phyloP scores from a whole-genome alignment of 53 echinoderm and acorn worm genomes.

The Stichopus horrens region DNA sequence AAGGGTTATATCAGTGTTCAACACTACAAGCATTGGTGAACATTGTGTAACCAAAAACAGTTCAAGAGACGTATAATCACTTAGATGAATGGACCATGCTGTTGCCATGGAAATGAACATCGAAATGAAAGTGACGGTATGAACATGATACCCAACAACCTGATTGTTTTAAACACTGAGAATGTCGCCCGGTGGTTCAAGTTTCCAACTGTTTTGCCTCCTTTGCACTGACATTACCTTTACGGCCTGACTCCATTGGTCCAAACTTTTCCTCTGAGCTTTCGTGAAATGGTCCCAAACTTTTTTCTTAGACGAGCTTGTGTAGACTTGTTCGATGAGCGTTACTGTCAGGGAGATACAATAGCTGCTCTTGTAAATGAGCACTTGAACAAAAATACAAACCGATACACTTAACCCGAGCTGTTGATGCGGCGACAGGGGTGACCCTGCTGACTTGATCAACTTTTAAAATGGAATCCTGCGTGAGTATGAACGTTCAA shows the following conservation, averaged over 20 bases:
- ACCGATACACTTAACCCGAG: neutral
- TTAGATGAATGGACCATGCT: too few species aligned
- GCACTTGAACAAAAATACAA: constrained; percentile 33
- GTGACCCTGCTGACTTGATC: too few species aligned
- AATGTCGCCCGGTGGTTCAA: neutral
- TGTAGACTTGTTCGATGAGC: constrained; percentile 88
- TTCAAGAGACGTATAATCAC: too few species aligned
- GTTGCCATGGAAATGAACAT: too few species aligned
- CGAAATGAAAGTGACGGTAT: too few species aligned
- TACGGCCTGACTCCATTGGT: constrained; percentile 77
- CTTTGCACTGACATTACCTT: constrained; percentile 62
- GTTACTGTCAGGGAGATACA: constrained; percentile 60
- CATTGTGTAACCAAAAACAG: too few species aligned
- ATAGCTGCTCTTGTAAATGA: constrained; percentile 35
- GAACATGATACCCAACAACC: too few species aligned
- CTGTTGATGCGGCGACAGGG: neutral
- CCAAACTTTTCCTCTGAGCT: constrained; percentile 86
- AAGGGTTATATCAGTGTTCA: too few species aligned
- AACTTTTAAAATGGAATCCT: too few species aligned
- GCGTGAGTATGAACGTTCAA: too few species aligned
- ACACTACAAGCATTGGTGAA: too few species aligned
- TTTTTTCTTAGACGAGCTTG: constrained; percentile 86
- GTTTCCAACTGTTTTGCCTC: neutral
- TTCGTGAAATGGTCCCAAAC: constrained; percentile 93
- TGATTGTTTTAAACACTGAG: neutral